Conservation (phyloP, 2,888 invertebrate species). For the Aleiodes alternator region DNA sequence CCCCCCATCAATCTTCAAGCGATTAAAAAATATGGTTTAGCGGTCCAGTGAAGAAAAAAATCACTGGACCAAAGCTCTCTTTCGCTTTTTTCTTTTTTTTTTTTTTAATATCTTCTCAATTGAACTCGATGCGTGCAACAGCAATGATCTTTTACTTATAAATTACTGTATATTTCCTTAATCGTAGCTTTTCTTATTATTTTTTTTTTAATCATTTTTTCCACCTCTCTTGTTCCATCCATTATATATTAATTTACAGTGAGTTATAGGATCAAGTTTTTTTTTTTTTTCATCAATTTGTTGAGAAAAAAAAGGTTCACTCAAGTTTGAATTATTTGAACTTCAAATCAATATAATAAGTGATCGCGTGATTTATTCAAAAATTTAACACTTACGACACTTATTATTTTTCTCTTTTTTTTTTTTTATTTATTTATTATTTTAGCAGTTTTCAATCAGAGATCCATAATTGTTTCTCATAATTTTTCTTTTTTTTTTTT, state of each 20-base stretch:
- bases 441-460: background rate
- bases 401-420: slow-evolving; percentile 27
- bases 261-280: slow-evolving; percentile 48
- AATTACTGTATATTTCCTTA: slow-evolving; percentile 57
- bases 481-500: slow-evolving; percentile 9
- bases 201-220: slow-evolving; percentile 26
- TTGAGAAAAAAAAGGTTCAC: slow-evolving; percentile 38
- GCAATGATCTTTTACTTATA: slow-evolving; percentile 60
- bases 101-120: slow-evolving; percentile 54
- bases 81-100: slow-evolving; percentile 63
- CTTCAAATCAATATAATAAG: slow-evolving; percentile 55
- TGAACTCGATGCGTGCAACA: slow-evolving; percentile 61
- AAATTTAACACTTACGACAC: slow-evolving; percentile 39
- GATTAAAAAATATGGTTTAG: slow-evolving; percentile 72
- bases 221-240: slow-evolving; percentile 33
- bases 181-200: slow-evolving; percentile 54
- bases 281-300: slow-evolving; percentile 24
- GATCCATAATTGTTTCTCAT: slow-evolving; percentile 15
- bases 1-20: slow-evolving; percentile 61
- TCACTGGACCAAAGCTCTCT: slow-evolving; percentile 68
- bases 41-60: slow-evolving; percentile 56
- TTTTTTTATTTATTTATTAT: background rate
- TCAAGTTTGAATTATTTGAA: slow-evolving; percentile 47
- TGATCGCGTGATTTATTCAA: slow-evolving; percentile 30
- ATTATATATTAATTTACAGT: slow-evolving; percentile 60